Base-by-base conservation (phyloP, 2,888 invertebrate genomes). In the Diadegma fenestrale region DNA sequence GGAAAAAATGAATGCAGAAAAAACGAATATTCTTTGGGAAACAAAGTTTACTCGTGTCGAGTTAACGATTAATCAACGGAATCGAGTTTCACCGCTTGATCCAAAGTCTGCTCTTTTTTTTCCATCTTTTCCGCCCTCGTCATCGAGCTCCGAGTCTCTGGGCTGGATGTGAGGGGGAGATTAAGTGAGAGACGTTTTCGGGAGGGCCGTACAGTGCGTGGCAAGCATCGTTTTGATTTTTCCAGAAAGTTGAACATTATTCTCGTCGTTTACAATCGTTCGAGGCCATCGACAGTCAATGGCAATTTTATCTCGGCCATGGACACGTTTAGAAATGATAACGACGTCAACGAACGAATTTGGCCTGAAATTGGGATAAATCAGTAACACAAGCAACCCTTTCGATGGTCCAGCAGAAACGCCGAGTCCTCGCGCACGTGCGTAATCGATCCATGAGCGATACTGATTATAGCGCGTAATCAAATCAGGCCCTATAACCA, bases 391-490 rank as follows among this genome's bases (percentile, higher is more conserved):
- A 51, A n/a, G 22, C 22, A 22, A 14, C 26, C 14, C 26, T 26
- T 26, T 26, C 6, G 26, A 26, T 58, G 26, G 26, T 26, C 41
- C 22, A 45, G 77, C 10, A 37, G 79, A 51, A 51, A 68, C 71
- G 68, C 76, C 51, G 75, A 41, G 26, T 22, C 37, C 71, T 71
- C 64, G 63, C 87, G 63, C 87, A 90, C 90, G 90, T 89, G 86
- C 68, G 89, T 88, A 91, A 91, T 91, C 91, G 91, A 92, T 91
- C 90, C 87, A 84, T 87, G 86, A 86, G 89, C 89, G 87, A 90
- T 89, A 90, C 89, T 91, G 92, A 92, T 92, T 92, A 80, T 22
- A 92, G 91, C 89, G 89, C 89, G 88, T 92, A 92, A 92, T 92
- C 90, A 91, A 91, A 92, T 92, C 90, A 92, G 88, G 89, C 87